A percentile compares a stretch with the other conserved stretches of the same genome.
Conservation (phyloP, 2,888 invertebrate genomes). For the Torymus auratus region DNA sequence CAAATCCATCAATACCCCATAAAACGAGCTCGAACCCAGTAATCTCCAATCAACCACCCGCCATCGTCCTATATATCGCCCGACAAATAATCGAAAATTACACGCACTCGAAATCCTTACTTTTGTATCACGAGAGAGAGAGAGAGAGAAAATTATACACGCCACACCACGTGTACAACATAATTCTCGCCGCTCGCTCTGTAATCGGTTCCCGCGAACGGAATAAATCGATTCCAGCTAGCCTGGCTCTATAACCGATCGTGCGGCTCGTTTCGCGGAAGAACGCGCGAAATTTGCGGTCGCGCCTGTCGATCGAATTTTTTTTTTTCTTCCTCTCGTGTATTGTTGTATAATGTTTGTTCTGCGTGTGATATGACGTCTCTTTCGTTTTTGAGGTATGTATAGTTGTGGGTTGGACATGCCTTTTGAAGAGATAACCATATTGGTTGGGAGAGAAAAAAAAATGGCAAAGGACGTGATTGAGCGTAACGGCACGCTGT, state of each 20-base stretch:
- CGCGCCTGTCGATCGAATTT: neutral
- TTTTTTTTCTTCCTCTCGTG: neutral
- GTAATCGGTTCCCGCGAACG: conserved; percentile 40
- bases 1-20: no score
- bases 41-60: no score
- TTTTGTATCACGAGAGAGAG: neutral
- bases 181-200: neutral
- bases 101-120: neutral
- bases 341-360: conserved; percentile 10
- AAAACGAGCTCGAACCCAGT: no score
- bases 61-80: no score
- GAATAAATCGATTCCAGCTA: conserved; percentile 40
- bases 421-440: no score
- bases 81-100: no score
- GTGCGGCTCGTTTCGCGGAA: conserved; percentile 51
- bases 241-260: conserved; percentile 15
- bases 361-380: neutral
- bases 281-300: conserved; percentile 46
- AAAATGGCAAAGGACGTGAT: no score
- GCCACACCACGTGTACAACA: neutral
- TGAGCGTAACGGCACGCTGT: no score
- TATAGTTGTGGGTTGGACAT: no score
- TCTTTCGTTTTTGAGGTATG: neutral
- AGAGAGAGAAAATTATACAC: neutral
- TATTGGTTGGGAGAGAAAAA: no score